Evolutionary conservation across 1,140 invertebrate species (phyloP), one percentile per base, ranked within the genome.

Genomic region (Cotesia glomerata): DNA sequence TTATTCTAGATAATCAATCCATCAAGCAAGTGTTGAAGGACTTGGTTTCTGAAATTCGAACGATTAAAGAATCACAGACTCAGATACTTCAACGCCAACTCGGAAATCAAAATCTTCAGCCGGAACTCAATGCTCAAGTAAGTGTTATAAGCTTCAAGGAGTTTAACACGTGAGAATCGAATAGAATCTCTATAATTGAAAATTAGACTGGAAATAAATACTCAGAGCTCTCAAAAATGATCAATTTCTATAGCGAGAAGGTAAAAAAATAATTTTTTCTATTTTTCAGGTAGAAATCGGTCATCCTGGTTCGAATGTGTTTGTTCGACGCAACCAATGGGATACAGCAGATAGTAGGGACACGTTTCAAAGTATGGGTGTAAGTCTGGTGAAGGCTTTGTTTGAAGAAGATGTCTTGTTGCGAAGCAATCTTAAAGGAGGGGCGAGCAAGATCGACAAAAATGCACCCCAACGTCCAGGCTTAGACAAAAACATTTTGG

Each of bases 1-100:
- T 58, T 58, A 8, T 14, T 58, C 54, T 58, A 58, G 54, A 58
- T 58, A 58, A 58, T 58, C 54, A 58, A 58, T 58, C 18, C n/a
- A 58, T 58, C 4, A 58, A 58, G 4, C 14, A 5, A 2, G 4
- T 39, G 36, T 39, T 39, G 36, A 39, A 39, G 3, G 18, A 14
- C 13, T 26, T 58, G 54, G 54, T 58, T 16, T 14, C 54, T 3
- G 54, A 58, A 26, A 3, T 58, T 14, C 13, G 54, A 26, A 58
- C n/a, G n/a, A 26, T 58, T 14, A 13, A 26, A 58, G 54, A 58
- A 58, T 16, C 54, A 58, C 54, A 58, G 13, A 3, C 54, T 58
- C 14, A 14, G 18, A 58, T 5, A 26, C n/a, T 58, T 58, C 54
- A 58, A 58, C 5, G 54, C 18, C 54, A 58, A 58, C 14, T 16